Evolutionary conservation across 2,888 invertebrate genomes (phyloP), one percentile per base, ranked within the genome.

Genomic region (Syrphus vitripennis): DNA sequence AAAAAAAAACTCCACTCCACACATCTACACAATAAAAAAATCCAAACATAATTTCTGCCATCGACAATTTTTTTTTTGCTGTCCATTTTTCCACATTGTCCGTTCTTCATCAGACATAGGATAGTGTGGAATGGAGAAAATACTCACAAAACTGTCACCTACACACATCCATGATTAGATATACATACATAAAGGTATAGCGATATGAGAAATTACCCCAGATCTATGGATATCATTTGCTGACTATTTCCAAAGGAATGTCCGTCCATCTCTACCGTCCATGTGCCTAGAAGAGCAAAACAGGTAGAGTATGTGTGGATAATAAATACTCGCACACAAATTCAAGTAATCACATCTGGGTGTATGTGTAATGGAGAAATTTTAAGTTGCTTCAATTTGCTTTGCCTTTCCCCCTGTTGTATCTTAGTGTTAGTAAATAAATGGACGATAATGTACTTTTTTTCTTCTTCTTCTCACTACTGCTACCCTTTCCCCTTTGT

Each of bases 301-400:
- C 83, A 82, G 77, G 77, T 82, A 82, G 76, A 40, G 24, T 59
- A 12, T 42, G 63, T 55, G 55, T 19, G 21, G 40, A 10, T 48
- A n/a, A 50, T 21, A 34, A 1, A 21, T 5, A 40, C 21, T 1
- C 48, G 7, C 10, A 48, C 63, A 29, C 26, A n/a, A 19, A 48
- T 45, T 4, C 9, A 14, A 12, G 1, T 4, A 29, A 14, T 12
- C 16, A 10, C 7, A 29, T 29, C 14, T 12, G 16, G 12, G 70
- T 75, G 48, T 59, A 16, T 50, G 80, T 84, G 76, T 61, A 45
- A 61, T 34, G 71, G 80, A 80, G 84, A 84, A 84, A 84, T 72
- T 80, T 67, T 29, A 65, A 19, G 45, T 65, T 40, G 45, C 4
- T n/a, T n/a, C 45, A 19, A n/a, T n/a, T n/a, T 65, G 19, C 48